A percentile compares a stretch with the other conserved stretches of the same genome.
Conservation (phyloP, 2,797 vertebrate genomes). For the Enteromius unitaeniatus region DNA sequence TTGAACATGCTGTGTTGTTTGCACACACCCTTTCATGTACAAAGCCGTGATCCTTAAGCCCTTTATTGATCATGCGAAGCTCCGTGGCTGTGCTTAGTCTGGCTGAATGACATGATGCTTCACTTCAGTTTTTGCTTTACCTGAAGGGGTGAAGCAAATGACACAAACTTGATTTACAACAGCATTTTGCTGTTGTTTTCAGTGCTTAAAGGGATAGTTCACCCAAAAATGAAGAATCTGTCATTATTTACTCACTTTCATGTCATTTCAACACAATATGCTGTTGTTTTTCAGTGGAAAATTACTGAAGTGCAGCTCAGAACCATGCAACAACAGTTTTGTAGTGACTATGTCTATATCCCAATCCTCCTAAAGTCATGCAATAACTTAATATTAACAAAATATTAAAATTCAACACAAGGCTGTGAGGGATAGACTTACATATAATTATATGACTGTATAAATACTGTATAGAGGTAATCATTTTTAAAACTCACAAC, state of each 20-base stretch:
- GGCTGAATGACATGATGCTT: conserved; percentile 58
- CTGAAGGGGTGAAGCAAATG: conserved; percentile 44
- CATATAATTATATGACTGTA: background rate
- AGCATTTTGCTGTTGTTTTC: conserved; percentile 14
- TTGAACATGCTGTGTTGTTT: conserved; percentile 70
- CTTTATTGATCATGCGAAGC: conserved; percentile 67
- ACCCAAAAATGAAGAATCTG: background rate
- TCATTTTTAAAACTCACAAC: background rate
- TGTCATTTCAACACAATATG: conserved; percentile 6
- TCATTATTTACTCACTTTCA: conserved; percentile 1
- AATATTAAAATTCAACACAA: background rate
- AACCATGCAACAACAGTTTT: background rate
- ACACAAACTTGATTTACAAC: conserved; percentile 20
- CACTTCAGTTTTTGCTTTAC: conserved; percentile 48
- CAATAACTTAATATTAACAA: too few relatives aligned
- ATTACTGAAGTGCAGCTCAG: background rate
- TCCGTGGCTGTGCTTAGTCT: conserved; percentile 58
- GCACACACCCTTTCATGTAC: conserved; percentile 72
- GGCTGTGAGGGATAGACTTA: background rate
- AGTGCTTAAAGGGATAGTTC: conserved; percentile 13
- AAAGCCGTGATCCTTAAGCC: conserved; percentile 61
- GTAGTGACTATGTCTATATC: background rate
- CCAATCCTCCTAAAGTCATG: background rate
- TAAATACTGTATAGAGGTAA: background rate
- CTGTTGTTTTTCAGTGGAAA: background rate